These are phyloP conservation scores for Pterois miles DNA, from an alignment of 2,797 vertebrate species.

Conservation along the genomic window DNA sequence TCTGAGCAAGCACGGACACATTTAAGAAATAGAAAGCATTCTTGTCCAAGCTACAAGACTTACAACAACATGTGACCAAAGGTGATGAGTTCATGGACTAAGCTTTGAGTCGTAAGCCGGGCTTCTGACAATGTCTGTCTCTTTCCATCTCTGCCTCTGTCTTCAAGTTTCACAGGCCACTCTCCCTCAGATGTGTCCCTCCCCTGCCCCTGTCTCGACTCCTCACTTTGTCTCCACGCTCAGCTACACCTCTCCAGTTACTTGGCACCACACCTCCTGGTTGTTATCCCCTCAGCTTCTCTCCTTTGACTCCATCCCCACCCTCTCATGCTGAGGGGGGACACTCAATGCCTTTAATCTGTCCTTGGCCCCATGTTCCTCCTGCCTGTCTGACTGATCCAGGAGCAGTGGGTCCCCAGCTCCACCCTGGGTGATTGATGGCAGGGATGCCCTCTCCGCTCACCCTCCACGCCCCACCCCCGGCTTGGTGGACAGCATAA, in stretches of 20 bases:
- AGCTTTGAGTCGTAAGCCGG: slow-evolving; percentile 41
- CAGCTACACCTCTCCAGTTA: slow-evolving; percentile 84
- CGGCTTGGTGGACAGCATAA: slow-evolving; percentile 82
- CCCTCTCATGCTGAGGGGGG: slow-evolving; percentile 71
- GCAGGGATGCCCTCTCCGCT: slow-evolving; percentile 83
- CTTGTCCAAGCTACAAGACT: slow-evolving; percentile 38
- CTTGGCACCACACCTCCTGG: slow-evolving; percentile 89
- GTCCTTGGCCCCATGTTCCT: slow-evolving; percentile 84
- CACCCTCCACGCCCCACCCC: slow-evolving; percentile 75
- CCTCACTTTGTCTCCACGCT: slow-evolving; percentile 82
- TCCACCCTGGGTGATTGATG: slow-evolving; percentile 88
- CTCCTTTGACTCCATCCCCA: slow-evolving; percentile 59
- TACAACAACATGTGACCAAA: slow-evolving; percentile 59
- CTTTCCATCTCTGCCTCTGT: slow-evolving; percentile 45
- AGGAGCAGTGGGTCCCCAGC: slow-evolving; percentile 58
- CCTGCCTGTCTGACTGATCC: slow-evolving; percentile 65
- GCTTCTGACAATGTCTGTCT: slow-evolving; percentile 55
- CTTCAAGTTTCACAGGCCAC: slow-evolving; percentile 78
- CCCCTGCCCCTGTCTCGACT: slow-evolving; percentile 57
- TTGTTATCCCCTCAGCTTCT: slow-evolving; percentile 87
- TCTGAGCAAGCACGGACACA: slow-evolving; percentile 51
- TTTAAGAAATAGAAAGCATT: slow-evolving; percentile 61
- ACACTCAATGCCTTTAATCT: slow-evolving; percentile 87
- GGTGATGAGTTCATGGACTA: slow-evolving; percentile 67
- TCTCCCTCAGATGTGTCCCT: slow-evolving; percentile 81